Evolutionary conservation across 1,140 invertebrate genomes (phyloP).

Genomic region (Amphibalanus amphitrite): DNA sequence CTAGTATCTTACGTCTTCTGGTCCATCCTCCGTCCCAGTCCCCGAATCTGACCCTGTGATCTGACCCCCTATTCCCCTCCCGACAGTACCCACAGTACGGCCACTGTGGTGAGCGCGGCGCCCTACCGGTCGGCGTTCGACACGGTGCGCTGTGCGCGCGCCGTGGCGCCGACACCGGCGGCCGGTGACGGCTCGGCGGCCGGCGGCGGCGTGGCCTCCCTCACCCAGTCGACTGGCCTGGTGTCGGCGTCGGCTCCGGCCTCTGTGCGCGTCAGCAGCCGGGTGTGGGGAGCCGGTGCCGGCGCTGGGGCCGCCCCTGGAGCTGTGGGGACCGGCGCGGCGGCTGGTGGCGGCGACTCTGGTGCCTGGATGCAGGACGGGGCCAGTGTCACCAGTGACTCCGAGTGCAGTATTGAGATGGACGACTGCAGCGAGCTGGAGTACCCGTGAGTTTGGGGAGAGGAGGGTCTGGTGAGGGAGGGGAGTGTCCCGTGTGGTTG

Average conservation of each 20-base stretch:
- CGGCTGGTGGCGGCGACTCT: neutral
- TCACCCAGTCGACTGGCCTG: neutral
- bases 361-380: conserved; percentile 18
- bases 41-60: neutral
- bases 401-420: conserved; percentile 32
- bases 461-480: neutral
- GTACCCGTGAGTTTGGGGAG: conserved; percentile 39
- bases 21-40: no score
- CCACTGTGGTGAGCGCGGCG: neutral
- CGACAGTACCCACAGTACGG: neutral
- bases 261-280: neutral
- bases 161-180: no score
- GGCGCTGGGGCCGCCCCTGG: no score
- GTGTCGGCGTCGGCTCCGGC: neutral
- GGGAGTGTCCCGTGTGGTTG: neutral
- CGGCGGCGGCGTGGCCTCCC: no score
- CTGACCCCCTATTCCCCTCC: neutral
- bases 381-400: conserved; percentile 35
- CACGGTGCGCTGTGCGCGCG: neutral
- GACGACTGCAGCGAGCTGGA: conserved; percentile 26
- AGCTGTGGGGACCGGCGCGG: no score
- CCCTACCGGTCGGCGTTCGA: neutral
- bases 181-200: no score
- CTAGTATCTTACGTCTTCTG: no score
- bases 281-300: neutral